Base-by-base conservation (phyloP, 2,113 vertebrate genomes). In the Erpornis zantholeuca region DNA sequence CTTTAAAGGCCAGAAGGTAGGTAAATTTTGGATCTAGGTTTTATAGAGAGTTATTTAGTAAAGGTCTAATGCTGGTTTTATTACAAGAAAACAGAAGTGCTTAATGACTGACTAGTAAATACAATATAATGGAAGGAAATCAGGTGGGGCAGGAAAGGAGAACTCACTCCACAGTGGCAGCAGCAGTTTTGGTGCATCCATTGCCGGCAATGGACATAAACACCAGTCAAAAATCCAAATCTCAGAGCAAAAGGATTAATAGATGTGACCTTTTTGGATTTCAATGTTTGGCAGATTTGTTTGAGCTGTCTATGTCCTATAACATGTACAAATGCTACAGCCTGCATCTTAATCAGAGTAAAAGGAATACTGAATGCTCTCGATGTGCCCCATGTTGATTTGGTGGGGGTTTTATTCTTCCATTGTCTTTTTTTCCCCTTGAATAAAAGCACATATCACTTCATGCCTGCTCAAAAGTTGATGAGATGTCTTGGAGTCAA, bases 181-280 rank as follows among this genome's bases (percentile, higher is more conserved):
- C 97, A 98, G 98, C 97, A 97, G 93, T 91, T 97, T 57, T 15
- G 90, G 94, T 91, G 95, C 91, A 92, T 94, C 98, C 94, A 79
- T 97, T 98, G 98, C 98, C 97, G 22, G 98, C 98, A 98, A 98
- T 31, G 96, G 97, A 98, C 92, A 77, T 79, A 73, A 88, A 90
- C 97, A 98, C 93, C 93, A 86, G 63, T 91, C 89, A 84, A 95
- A 97, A 94, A 75, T 94, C 94, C 94, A 76, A 93, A 92, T 94
- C 94, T 96, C 94, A 85, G 93, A 92, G 92, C 94, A 79, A 94
- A 85, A 96, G 82, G 91, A 92, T 94, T 87, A 83, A 95, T 2
- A 96, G 79, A 94, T 25, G 90, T 85, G 94, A 97, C 87, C 82
- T 91, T 84, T 73, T 52, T 52, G 82, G 93, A 94, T 94, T 96